Base-by-base conservation (phyloP, 2,888 invertebrate species). In the Coleophora flavipennella region DNA sequence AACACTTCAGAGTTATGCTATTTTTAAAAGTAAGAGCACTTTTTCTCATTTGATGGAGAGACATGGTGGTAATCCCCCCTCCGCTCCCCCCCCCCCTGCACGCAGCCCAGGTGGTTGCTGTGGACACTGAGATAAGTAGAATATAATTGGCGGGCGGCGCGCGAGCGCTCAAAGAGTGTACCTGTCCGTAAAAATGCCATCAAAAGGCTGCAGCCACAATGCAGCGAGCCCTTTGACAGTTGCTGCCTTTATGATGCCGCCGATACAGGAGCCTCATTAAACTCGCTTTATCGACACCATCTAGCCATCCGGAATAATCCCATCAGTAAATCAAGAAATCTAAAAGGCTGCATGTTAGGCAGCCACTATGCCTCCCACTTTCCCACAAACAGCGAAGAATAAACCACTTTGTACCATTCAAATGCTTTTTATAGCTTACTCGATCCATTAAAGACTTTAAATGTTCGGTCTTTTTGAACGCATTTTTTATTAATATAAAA, bases 101-200 rank as follows among this genome's bases (percentile, higher is more conserved):
- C n/a, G 20, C 3, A 20, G 20, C 20, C 20, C 20, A 20, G 20
- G 20, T 20, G 20, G 6, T 6, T 20, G 20, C 20, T 7, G 53
- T 66, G 62, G 70, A 51, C 63, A 67, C 62, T 55, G 52, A 64
- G 65, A 67, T 81, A 80, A 81, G 80, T 81, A 80, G 76, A 79
- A 77, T 80, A 81, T 84, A 83, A 84, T 84, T 83, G 79, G 75
- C 75, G 61, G 72, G 69, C 78, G 81, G 79, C 74, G 62, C 62
- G 67, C 64, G 65, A 60, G 61, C 70, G 66, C 56, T 77, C 80
- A 81, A 80, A 81, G 80, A 67, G 58, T 64, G 77, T 80, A 76
- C 80, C 80, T 77, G 78, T 70, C 67, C 77, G 78, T 83, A 81
- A 83, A 81, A 83, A 81, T 81, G 70, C 81, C 74, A 79, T 78